Evolutionary conservation across 2,113 vertebrate genomes (phyloP), one percentile per base, ranked within the genome.

Genomic region (Prochilodus magdalenae): DNA sequence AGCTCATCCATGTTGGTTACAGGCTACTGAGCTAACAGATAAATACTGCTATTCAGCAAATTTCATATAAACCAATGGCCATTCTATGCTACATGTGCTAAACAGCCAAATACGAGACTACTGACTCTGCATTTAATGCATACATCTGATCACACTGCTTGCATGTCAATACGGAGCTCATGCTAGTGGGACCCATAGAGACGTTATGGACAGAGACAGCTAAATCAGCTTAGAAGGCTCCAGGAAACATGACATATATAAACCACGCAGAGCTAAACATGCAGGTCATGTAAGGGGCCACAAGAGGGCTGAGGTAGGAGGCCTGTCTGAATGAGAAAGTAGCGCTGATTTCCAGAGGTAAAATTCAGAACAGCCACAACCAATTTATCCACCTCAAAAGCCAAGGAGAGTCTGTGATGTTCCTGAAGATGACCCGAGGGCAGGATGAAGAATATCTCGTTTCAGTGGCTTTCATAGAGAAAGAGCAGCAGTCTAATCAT

Each of bases 301-400:
- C 24, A n/a, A 65, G 26, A 65, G 5, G 29, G 15, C 26, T 16
- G 30, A 30, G 14, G 16, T 20, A 66, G 26, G 20, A 40, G 29
- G 14, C 16, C 4, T 11, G 29, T 33, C 63, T 1, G 18, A 67
- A 33, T 4, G 33, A 33, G 18, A 30, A 36, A 18, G 30, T 8
- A 11, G 40, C 5, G 36, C 44, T 16, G 26, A 73, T 73, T 11
- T 53, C 27, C 47, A 73, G 8, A 36, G 7, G 51, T 10, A 20
- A 47, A 11, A 77, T 86, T 86, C 81, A 88, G 84, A 87, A 88
- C 85, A 89, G 91, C 88, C 89, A 84, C 77, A 87, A 87, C 83
- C 89, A 89, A 92, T 94, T 92, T 92, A 88, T 90, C 92, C 90
- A 89, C 90, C 91, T 92, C 86, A 87, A 63, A 84, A 89, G 89